These are phyloP conservation scores for Temnothorax rugatulus DNA, from an alignment of 2,888 invertebrate species.

Conservation along the genomic window DNA sequence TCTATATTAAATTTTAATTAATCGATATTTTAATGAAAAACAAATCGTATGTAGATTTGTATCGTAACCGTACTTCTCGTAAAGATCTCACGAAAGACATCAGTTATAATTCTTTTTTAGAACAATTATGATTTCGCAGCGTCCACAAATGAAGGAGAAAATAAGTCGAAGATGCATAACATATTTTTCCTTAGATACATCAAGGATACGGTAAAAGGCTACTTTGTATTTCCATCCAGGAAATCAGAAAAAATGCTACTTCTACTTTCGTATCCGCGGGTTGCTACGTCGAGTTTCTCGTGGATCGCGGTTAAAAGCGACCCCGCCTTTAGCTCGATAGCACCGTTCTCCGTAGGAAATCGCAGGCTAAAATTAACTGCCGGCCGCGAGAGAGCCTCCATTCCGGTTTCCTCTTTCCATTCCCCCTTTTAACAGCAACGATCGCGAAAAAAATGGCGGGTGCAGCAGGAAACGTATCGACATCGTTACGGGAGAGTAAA, in stretches of 20 bases:
- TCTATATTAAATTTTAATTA: slow-evolving; percentile 7
- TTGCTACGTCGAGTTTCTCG: slow-evolving; percentile 2
- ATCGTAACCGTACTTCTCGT: background rate
- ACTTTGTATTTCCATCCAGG: background rate
- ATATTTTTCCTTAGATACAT: background rate
- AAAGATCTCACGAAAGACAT: background rate
- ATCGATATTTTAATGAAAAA: background rate
- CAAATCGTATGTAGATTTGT: background rate
- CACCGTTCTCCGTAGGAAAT: slow-evolving; percentile 38
- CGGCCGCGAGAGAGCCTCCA: slow-evolving; percentile 32
- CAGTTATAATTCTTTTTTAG: background rate
- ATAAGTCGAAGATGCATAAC: background rate
- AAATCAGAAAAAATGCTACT: background rate
- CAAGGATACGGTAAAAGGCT: background rate
- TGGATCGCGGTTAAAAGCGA: slow-evolving; percentile 43
- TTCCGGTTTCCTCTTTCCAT: slow-evolving; percentile 26
- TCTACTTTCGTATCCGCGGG: background rate
- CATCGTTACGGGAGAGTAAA: background rate
- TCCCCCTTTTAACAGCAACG: slow-evolving; percentile 10
- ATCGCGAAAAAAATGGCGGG: slow-evolving; percentile 6
- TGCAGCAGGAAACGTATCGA: slow-evolving; percentile 2
- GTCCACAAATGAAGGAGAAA: background rate
- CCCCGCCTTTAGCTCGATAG: slow-evolving; percentile 32
- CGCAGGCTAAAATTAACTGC: slow-evolving; percentile 39
- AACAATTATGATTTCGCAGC: background rate